Percentiles rank a stretch among this genome's conserved stretches.
phyloP scores from a whole-genome alignment of 2,797 vertebrate genomes.

The Sebastes variabilis region DNA sequence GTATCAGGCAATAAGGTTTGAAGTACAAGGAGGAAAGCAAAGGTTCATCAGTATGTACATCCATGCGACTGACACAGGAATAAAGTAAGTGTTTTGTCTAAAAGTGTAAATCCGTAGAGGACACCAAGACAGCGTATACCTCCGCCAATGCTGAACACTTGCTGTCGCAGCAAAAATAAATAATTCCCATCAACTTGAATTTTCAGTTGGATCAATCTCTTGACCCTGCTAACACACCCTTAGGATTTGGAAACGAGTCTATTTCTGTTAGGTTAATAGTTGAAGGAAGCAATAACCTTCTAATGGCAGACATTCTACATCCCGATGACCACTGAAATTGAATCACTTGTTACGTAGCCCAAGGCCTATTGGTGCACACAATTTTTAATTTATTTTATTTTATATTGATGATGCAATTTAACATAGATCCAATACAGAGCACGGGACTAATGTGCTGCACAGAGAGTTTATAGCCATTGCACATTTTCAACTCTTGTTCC shows the following conservation, averaged over 20 bases:
- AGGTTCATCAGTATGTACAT: background rate
- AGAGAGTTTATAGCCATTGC: background rate
- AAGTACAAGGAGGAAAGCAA: background rate
- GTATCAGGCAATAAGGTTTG: background rate
- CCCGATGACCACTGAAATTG: constrained; percentile 13
- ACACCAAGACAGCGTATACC: accelerated
- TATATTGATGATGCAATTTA: background rate
- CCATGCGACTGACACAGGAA: background rate
- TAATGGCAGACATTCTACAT: background rate
- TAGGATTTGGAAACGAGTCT: background rate
- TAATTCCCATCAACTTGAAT: background rate
- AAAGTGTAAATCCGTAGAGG: background rate
- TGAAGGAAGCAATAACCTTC: constrained; percentile 4
- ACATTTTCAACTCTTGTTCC: background rate
- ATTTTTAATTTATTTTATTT: background rate
- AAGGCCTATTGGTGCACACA: background rate
- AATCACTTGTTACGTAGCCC: background rate
- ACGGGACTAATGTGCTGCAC: background rate
- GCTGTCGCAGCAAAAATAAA: background rate
- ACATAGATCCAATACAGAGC: background rate
- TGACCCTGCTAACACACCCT: background rate
- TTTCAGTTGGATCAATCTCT: constrained; percentile 2
- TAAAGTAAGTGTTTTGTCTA: background rate
- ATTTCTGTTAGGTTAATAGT: constrained; percentile 12
- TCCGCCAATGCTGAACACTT: background rate